phyloP scores from a whole-genome alignment of 2,797 vertebrate genomes.

The Malurus leucopterus region DNA sequence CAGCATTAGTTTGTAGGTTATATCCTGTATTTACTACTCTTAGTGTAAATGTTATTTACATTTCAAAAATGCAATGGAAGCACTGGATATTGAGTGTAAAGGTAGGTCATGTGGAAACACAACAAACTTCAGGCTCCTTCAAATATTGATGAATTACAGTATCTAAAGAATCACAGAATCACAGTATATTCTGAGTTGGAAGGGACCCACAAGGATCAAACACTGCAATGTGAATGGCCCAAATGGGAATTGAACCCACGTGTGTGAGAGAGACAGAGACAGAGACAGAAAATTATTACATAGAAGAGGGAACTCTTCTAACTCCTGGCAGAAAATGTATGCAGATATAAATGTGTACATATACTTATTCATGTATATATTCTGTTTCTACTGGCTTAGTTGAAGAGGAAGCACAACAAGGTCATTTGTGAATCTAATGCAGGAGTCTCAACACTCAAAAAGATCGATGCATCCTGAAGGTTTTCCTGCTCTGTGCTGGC shows the following conservation, averaged over 20 bases:
- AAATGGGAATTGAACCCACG: accelerated
- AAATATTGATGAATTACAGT: neutral
- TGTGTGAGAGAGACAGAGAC: neutral
- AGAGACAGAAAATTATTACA: neutral
- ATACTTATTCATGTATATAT: neutral
- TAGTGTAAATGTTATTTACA: neutral
- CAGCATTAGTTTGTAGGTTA: neutral
- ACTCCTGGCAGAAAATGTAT: neutral
- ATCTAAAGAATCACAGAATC: neutral
- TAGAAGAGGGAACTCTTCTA: neutral
- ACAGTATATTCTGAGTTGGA: neutral
- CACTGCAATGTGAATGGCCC: neutral
- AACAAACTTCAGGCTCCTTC: neutral
- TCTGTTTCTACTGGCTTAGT: neutral
- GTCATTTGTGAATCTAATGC: neutral
- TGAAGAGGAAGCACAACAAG: neutral
- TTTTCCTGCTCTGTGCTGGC: neutral
- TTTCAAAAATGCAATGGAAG: neutral
- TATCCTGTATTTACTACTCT: neutral
- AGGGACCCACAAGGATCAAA: neutral
- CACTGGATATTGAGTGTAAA: neutral
- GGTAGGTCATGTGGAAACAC: neutral
- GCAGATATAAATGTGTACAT: neutral
- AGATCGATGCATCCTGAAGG: neutral
- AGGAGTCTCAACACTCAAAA: neutral